Percentiles rank a stretch among this genome's conserved stretches.
These are phyloP conservation scores for Progne subis DNA, from an alignment of 2,113 vertebrate genomes.

Conservation along the genomic window DNA sequence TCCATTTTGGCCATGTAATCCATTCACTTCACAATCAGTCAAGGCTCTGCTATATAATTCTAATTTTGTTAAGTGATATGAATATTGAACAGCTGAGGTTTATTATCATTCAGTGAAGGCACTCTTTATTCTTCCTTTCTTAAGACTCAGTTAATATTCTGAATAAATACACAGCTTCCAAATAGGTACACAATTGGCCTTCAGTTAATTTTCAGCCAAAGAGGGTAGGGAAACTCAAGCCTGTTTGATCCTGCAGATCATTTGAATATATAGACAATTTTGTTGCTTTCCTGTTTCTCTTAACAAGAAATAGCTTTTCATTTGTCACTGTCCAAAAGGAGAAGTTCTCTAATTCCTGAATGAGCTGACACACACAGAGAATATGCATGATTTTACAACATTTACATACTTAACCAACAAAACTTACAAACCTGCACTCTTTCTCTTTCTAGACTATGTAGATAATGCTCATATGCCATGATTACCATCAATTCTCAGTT, in stretches of 20 bases:
- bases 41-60: neutral
- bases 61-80: constrained; percentile 20
- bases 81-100: constrained; percentile 29
- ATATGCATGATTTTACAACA: neutral
- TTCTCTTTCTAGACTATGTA: neutral
- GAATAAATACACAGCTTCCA: constrained; percentile 5
- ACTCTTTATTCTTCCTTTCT: constrained; percentile 1
- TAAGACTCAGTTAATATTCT: constrained; percentile 28
- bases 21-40: neutral
- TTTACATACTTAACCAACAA: neutral
- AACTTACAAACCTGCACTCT: neutral
- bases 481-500: neutral
- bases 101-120: constrained; percentile 5
- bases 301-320: neutral
- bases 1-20: neutral
- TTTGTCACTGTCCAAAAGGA: neutral
- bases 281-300: neutral
- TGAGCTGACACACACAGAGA: fast-evolving
- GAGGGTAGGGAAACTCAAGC: neutral
- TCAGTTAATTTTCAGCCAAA: constrained; percentile 3
- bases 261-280: neutral
- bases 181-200: constrained; percentile 8
- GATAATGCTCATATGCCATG: neutral
- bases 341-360: neutral
- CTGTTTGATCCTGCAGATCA: neutral